Evolutionary conservation across 1,140 invertebrate genomes (phyloP).

Genomic region (Drosophila repletoides): DNA sequence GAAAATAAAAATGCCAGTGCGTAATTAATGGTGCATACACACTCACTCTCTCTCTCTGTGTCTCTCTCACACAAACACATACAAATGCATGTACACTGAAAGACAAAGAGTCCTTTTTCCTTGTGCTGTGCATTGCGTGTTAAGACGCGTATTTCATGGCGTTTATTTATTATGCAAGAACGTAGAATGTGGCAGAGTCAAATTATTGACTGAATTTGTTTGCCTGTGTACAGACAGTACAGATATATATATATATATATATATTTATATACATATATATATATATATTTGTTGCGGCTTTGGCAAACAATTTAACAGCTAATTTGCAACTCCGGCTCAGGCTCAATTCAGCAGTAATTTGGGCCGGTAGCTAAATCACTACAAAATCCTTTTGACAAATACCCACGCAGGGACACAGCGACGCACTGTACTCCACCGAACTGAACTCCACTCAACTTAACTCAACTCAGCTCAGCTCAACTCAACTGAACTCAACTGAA

Average conservation of each 20-base stretch:
- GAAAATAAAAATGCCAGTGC: slow-evolving; percentile 80
- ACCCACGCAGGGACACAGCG: slow-evolving; percentile 60
- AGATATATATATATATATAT: too few species aligned
- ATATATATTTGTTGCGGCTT: slow-evolving; percentile 52
- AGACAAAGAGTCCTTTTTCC: slow-evolving; percentile 8
- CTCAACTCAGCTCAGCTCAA: too few species aligned
- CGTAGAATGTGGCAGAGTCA: slow-evolving; percentile 49
- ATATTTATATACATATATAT: too few species aligned
- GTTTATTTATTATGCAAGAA: slow-evolving; percentile 76
- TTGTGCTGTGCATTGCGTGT: too few species aligned
- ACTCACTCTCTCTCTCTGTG: too few species aligned
- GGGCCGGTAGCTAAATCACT: slow-evolving; percentile 69
- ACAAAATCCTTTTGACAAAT: slow-evolving; percentile 78
- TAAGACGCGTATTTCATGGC: slow-evolving; percentile 81
- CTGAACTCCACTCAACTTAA: slow-evolving; percentile 1
- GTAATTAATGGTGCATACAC: slow-evolving; percentile 77
- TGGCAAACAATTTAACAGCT: slow-evolving; percentile 80
- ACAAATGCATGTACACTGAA: background rate
- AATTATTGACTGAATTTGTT: slow-evolving; percentile 81
- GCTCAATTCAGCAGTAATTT: slow-evolving; percentile 52
- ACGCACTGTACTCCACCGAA: slow-evolving; percentile 27
- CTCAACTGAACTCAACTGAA: too few species aligned
- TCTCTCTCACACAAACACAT: slow-evolving; percentile 4
- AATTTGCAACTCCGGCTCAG: slow-evolving; percentile 58
- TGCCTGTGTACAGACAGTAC: too few species aligned